Percentiles rank a stretch among this genome's conserved stretches.
Conservation (phyloP, 2,113 vertebrate genomes). For the Illadopsis cleaveri region DNA sequence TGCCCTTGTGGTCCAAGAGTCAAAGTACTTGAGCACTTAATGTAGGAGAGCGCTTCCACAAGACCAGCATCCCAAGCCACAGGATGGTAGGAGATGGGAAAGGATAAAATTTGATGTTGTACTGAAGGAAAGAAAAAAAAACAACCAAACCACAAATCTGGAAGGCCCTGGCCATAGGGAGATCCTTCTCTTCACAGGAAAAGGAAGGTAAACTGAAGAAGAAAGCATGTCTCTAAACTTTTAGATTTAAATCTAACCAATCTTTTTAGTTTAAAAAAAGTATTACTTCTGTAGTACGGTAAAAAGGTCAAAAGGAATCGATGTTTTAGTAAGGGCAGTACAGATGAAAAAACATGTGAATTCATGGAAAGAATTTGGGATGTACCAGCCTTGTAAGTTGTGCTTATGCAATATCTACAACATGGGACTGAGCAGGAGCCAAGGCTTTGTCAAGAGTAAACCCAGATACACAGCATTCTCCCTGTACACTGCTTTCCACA, state of each 20-base stretch:
- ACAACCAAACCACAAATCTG: background rate
- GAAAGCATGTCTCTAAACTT: background rate
- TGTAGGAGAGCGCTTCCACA: background rate
- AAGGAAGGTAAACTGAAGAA: background rate
- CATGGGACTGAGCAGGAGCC: background rate
- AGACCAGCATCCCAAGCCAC: background rate
- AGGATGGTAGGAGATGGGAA: background rate
- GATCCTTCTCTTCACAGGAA: background rate
- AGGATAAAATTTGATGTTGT: background rate
- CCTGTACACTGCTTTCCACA: background rate
- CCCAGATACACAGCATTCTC: background rate
- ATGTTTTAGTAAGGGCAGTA: background rate
- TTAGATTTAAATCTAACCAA: background rate
- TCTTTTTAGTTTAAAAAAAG: background rate
- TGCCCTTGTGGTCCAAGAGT: background rate
- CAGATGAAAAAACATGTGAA: background rate
- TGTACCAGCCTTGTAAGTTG: background rate
- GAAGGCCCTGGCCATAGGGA: background rate
- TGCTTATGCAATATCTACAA: background rate
- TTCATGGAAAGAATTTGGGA: background rate
- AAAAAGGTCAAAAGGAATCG: background rate
- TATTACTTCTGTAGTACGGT: background rate
- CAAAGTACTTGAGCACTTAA: background rate
- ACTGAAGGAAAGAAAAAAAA: background rate
- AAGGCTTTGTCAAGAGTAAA: background rate